phyloP scores from a whole-genome alignment of 2,113 vertebrate species.

The Erythrocebus patas region DNA sequence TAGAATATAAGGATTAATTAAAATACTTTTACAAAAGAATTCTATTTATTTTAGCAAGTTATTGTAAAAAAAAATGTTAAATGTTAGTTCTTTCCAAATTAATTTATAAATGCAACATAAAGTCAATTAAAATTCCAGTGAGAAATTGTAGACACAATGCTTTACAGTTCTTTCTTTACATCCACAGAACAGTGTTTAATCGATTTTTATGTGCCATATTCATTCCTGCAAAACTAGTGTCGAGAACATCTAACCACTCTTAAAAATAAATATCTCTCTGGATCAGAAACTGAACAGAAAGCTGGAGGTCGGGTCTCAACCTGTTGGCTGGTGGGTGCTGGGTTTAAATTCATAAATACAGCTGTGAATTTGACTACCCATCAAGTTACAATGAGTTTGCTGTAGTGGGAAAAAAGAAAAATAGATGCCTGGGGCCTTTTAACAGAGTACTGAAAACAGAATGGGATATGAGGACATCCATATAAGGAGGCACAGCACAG shows the following conservation, averaged over 20 bases:
- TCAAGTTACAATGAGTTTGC: background rate
- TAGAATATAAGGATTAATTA: background rate
- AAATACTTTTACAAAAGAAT: background rate
- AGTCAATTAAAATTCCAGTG: background rate
- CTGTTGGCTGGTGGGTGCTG: too few relatives aligned
- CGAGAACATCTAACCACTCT: background rate
- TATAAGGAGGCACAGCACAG: fast-evolving
- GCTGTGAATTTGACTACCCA: too few relatives aligned
- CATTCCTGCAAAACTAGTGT: background rate
- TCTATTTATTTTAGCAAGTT: background rate
- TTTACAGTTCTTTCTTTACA: background rate
- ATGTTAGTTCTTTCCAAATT: background rate
- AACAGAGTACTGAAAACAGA: background rate
- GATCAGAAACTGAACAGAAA: background rate
- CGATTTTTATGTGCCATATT: background rate
- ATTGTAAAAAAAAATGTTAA: background rate
- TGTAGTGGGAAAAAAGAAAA: background rate
- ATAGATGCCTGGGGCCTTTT: fast-evolving
- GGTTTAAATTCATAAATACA: background rate
- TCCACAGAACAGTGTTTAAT: background rate
- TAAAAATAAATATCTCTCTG: background rate
- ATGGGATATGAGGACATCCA: background rate
- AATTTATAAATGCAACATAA: background rate
- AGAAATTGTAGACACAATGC: background rate
- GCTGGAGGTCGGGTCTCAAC: background rate